Base-by-base conservation (phyloP, 2,888 invertebrate species). In the Halictus quadricinctus region DNA sequence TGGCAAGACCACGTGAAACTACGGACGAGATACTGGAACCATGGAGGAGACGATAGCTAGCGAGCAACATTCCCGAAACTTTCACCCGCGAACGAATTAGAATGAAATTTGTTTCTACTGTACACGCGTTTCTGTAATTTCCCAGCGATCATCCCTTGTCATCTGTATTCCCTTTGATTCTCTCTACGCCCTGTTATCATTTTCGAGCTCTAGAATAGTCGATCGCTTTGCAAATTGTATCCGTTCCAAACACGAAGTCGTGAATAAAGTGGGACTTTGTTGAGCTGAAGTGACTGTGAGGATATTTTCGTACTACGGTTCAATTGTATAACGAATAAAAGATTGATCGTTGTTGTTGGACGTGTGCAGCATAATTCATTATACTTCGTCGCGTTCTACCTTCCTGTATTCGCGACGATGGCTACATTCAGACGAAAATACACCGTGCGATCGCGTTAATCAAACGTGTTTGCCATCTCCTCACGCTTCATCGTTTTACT, bases 1-100 rank as follows among this genome's bases (percentile, higher is more conserved):
- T 6, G 95, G 95, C 18, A 90, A 90, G 76, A 70, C 85, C 0
- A 15, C 36, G 25, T 89, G 84, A 85, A 81, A 18, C 15, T 7
- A 21, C 10, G 54, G 8, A n/a, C 12, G 66, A 2, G 21, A n/a
- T 12, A n/a, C 36, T 50, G 29, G n/a, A 15, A 25, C 13, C 15
- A 21, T 15, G 21, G 18, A 21, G 10, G 21, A 41, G 25, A 4
- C 7, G 21, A 66, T 13, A 18, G 15, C 41, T 58, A 2, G 48
- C 60, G 41, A 25, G 15, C 58, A 58, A 41, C 36, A 7, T 50
- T 15, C 4, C 54, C 7, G 8, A 70, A 70, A 18, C 15, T 70
- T 48, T 66, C 25, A 72, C 46, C 50, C 36, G 43, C 48, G 69
- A 82, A 66, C 70, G 25, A 25, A 10, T 48, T 5, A 72, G 36